These are phyloP conservation scores for Microctenopoma stevenorrisi DNA, from an alignment of 2,797 vertebrate species.

Conservation along the genomic window DNA sequence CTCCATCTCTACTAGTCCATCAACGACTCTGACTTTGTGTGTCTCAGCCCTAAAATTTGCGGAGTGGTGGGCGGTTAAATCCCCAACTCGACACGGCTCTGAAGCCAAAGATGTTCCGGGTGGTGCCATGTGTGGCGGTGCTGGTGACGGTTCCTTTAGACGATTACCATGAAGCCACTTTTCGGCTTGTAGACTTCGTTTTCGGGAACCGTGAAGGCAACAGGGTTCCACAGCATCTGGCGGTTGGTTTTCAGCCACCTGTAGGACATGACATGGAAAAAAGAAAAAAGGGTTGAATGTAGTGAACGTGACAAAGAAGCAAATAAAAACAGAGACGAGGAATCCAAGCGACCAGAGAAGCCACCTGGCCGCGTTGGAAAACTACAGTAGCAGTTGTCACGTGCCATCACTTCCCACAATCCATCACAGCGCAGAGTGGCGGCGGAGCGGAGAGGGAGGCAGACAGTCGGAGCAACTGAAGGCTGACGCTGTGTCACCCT, in stretches of 20 bases:
- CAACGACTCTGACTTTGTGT: too few relatives aligned
- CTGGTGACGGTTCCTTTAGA: too few relatives aligned
- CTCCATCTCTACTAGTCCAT: too few relatives aligned
- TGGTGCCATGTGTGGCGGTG: too few relatives aligned
- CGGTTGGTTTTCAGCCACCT: slow-evolving; percentile 5
- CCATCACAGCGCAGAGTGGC: slow-evolving; percentile 46
- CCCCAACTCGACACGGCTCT: too few relatives aligned
- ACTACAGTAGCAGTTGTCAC: slow-evolving; percentile 53
- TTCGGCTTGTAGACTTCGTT: slow-evolving; percentile 24
- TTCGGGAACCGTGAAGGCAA: slow-evolving; percentile 4
- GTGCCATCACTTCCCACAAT: slow-evolving; percentile 63
- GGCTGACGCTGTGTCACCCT: not conserved
- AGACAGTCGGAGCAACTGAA: slow-evolving; percentile 17
- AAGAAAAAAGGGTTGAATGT: too few relatives aligned
- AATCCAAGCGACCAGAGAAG: slow-evolving; percentile 1
- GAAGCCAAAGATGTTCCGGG: too few relatives aligned
- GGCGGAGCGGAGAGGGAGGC: slow-evolving; percentile 34
- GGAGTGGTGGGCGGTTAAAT: too few relatives aligned
- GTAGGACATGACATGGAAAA: not conserved
- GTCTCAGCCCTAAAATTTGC: too few relatives aligned
- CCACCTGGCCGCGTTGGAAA: slow-evolving; percentile 26
- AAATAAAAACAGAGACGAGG: not conserved
- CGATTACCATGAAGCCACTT: not conserved
- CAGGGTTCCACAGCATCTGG: slow-evolving; percentile 35
- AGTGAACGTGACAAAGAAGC: not conserved